A percentile compares a stretch with the other conserved stretches of the same genome.
Conservation (phyloP, 2,113 vertebrate species). For the Phalacrocorax pelagicus region DNA sequence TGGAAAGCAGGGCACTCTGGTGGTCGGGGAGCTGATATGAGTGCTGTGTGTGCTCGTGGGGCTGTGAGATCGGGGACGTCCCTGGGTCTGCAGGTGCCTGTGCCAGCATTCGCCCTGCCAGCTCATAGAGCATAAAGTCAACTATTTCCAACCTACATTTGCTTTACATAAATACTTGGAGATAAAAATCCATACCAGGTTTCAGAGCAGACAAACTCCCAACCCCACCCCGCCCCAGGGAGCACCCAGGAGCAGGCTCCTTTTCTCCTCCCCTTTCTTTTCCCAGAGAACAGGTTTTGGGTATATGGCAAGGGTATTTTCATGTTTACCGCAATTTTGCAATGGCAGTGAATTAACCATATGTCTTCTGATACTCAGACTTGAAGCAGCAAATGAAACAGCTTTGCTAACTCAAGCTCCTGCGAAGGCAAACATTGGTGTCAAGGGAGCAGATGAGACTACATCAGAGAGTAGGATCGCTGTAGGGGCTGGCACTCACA, state of each 20-base stretch:
- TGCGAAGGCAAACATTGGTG: neutral
- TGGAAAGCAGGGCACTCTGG: neutral
- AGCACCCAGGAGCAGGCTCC: neutral
- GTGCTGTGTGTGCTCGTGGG: too few relatives aligned
- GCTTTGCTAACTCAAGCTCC: neutral
- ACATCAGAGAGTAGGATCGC: neutral
- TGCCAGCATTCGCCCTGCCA: neutral
- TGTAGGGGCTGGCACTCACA: neutral
- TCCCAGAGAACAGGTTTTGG: neutral
- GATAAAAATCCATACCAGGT: neutral
- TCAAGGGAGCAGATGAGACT: neutral
- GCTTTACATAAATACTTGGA: neutral
- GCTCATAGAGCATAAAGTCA: neutral
- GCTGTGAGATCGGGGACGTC: neutral
- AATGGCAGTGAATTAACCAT: neutral
- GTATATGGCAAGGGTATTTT: neutral
- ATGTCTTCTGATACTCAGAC: neutral
- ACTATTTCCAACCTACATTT: neutral
- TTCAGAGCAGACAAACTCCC: neutral
- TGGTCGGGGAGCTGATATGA: fast-evolving
- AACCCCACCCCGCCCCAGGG: neutral
- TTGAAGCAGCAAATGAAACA: neutral
- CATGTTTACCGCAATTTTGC: neutral
- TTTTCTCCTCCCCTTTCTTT: neutral
- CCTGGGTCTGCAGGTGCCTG: neutral